Evolutionary conservation across 2,113 vertebrate genomes (phyloP).

Genomic region (Alethe diademata): DNA sequence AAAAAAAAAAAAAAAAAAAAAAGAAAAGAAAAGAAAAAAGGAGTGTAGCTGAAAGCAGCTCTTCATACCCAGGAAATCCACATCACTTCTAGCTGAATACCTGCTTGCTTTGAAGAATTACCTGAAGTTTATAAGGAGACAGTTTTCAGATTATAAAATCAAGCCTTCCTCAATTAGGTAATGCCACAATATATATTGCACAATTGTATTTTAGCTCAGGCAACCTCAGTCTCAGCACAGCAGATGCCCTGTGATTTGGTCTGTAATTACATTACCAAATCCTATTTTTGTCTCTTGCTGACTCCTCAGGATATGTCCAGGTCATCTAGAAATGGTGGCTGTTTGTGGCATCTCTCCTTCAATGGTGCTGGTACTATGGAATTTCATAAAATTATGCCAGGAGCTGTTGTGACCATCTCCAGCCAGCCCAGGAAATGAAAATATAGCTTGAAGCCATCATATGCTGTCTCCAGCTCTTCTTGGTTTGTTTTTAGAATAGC

Average conservation of each 20-base stretch:
- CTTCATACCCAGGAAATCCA: not conserved
- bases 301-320: not conserved
- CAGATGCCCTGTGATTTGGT: not conserved
- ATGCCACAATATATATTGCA: not conserved
- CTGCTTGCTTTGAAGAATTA: not conserved
- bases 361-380: not conserved
- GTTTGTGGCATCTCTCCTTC: not conserved
- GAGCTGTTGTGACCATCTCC: not conserved
- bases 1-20: not conserved
- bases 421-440: conserved; percentile 7
- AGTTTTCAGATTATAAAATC: conserved; percentile 20
- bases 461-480: not conserved
- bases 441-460: not conserved
- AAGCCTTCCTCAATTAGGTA: not conserved
- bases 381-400: not conserved
- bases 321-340: not conserved
- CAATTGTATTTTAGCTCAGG: not conserved
- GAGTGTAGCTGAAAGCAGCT: not conserved
- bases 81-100: not conserved
- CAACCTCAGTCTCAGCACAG: not conserved
- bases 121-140: not conserved
- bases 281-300: not conserved
- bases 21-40: not conserved
- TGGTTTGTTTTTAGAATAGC: not conserved
- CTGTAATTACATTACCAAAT: not conserved